Base-by-base conservation (phyloP, 2,888 invertebrate genomes). In the Eudemis profundana region DNA sequence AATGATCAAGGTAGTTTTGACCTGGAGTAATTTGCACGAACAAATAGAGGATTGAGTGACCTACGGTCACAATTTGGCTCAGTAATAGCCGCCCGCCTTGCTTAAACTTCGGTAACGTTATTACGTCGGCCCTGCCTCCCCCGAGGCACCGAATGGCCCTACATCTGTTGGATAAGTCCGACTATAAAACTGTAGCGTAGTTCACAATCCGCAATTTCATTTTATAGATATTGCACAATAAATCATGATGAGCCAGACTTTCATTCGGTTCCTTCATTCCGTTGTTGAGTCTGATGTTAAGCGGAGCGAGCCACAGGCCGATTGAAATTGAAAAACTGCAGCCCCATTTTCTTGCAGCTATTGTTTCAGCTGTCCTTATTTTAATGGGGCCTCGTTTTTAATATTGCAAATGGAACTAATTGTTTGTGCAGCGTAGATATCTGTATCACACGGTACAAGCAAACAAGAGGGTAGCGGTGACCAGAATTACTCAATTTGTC, bases 101-200 rank as follows among this genome's bases (percentile, higher is more conserved):
- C 82, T 83, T 85, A 83, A 88, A 88, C 88, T 89, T 84, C 77
- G 80, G 82, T 90, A 90, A 90, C 89, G 81, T 81, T 83, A 88
- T 90, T 90, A 90, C 79, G 78, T 78, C 78, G 80, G 86, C 88
- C 86, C 83, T 76, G 72, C 77, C 78, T 87, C 87, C 89, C 90
- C 75, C 73, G 86, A 83, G 89, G 89, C 85, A 70, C 74, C 69
- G 78, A 82, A 83, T 82, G 85, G 82, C 84, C 82, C 83, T 84
- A 85, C 90, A 90, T 90, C 88, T 89, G 90, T 86, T 82, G 81
- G 78, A 77, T 75, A 78, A 84, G 76, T 82, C 81, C 75, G 79
- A 80, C 82, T 86, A 85, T 86, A 87, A 86, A 86, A 84, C 78
- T 81, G 77, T 83, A 78, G 77, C 78, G 76, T 81, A 83, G 82